Evolutionary conservation across 2,888 invertebrate genomes (phyloP), one percentile per base, ranked within the genome.

Genomic region (Parthenolecanium corni): DNA sequence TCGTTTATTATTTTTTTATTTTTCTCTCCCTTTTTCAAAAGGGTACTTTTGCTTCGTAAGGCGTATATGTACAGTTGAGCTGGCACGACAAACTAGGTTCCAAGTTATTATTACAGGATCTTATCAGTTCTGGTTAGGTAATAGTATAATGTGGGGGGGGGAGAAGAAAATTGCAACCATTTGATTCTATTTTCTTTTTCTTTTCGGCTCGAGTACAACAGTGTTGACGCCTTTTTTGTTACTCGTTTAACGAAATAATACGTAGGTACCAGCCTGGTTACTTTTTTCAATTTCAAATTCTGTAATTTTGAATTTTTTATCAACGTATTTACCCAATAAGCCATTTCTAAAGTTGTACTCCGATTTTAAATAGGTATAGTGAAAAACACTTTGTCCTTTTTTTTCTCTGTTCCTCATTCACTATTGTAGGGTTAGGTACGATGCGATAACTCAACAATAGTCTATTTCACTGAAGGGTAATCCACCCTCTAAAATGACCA

Each of bases 21-120:
- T 6, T 42, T 42, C 4, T 42, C 14, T 42, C 44, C n/a, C 18
- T 42, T 18, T 14, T 18, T 18, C 16, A 16, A 42, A 42, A 24
- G 42, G 24, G 46, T 57, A 46, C 46, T 57, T 24, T 25, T 57
- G 57, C 40, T 57, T 46, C 44, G 46, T 44, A 46, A 44, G 25
- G 44, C 46, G 44, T 12, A 21, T 57, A 57, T 57, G 46, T 42
- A 6, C 9, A 31, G 25, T 57, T 57, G 25, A 46, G 24, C 46
- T 46, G 3, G 23, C 57, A 57, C 57, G 57, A 57, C 57, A 57
- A 57, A 57, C 57, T 21, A 57, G 44, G 46, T 25, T 44, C 46
- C 44, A 46, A 57, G 46, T 46, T 57, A 46, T 57, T 57, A 57
- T 57, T 57, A 57, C 47, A 18, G 36, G 57, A 57, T 57, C 47